Conservation (phyloP, 1,140 invertebrate genomes). For the Globodera rostochiensis region DNA sequence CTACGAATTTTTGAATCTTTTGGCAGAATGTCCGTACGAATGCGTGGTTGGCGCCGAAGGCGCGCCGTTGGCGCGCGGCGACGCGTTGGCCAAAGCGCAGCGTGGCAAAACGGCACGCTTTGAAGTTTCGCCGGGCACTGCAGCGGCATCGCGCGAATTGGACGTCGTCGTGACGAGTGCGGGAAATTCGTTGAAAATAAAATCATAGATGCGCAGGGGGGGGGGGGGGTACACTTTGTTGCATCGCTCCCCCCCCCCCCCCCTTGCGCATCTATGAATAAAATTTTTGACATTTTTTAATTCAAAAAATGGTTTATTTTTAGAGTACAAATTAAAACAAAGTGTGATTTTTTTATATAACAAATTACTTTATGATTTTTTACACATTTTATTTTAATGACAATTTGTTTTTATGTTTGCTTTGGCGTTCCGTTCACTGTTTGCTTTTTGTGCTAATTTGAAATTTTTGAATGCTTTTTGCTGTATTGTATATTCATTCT, state of each 20-base stretch:
- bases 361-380: too few relatives aligned
- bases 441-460: background rate
- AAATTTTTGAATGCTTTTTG: background rate
- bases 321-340: too few relatives aligned
- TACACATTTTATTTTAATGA: too few relatives aligned
- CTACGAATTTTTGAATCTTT: conserved; percentile 24
- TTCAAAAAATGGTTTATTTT: too few relatives aligned
- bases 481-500: conserved; percentile 7
- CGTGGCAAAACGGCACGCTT: conserved; percentile 72
- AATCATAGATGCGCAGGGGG: too few relatives aligned
- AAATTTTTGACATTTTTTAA: too few relatives aligned
- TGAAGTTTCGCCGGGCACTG: conserved; percentile 70
- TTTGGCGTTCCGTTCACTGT: conserved; percentile 15
- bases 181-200: conserved; percentile 24
- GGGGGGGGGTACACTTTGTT: too few relatives aligned
- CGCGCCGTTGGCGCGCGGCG: conserved; percentile 65
- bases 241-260: too few relatives aligned
- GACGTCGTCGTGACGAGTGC: conserved; percentile 68
- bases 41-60: conserved; percentile 52
- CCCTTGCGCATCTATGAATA: too few relatives aligned
- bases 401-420: background rate
- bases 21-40: conserved; percentile 63
- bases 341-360: too few relatives aligned
- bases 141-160: conserved; percentile 67
- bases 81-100: conserved; percentile 71